These are phyloP conservation scores for Thereva unica DNA, from an alignment of 2,888 invertebrate genomes.

Conservation along the genomic window DNA sequence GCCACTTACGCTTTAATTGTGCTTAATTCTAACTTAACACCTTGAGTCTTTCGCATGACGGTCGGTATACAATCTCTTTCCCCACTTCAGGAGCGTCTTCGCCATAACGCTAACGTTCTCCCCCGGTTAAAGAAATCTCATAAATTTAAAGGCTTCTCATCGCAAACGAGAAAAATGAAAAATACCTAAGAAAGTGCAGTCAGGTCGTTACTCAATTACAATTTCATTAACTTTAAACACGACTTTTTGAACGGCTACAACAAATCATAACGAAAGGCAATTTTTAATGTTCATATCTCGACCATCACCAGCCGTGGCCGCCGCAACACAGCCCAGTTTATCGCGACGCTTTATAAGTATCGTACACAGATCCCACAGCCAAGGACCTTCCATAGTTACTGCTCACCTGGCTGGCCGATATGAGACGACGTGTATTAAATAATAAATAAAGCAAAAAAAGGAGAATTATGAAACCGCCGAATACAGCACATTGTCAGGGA, in stretches of 20 bases:
- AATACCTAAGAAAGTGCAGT: conserved; percentile 19
- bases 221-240: conserved; percentile 59
- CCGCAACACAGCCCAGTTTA: conserved; percentile 9
- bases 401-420: conserved; percentile 30
- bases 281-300: conserved; percentile 32
- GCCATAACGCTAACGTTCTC: too few species aligned
- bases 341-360: conserved; percentile 3
- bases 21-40: too few species aligned
- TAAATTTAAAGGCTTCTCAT: too few species aligned
- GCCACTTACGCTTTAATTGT: too few species aligned
- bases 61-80: too few species aligned
- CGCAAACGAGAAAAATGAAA: neutral
- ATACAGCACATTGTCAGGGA: conserved; percentile 38
- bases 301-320: conserved; percentile 19
- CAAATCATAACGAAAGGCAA: conserved; percentile 56
- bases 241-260: conserved; percentile 58
- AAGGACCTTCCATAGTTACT: neutral
- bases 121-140: too few species aligned
- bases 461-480: conserved; percentile 15
- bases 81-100: too few species aligned
- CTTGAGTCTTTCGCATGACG: too few species aligned
- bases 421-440: conserved; percentile 28
- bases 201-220: conserved; percentile 57
- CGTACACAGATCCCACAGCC: neutral
- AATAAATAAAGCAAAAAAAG: conserved; percentile 23